Evolutionary conservation across 2,888 invertebrate genomes (phyloP), one percentile per base, ranked within the genome.

Genomic region (Himalopsyche kuldschensis): DNA sequence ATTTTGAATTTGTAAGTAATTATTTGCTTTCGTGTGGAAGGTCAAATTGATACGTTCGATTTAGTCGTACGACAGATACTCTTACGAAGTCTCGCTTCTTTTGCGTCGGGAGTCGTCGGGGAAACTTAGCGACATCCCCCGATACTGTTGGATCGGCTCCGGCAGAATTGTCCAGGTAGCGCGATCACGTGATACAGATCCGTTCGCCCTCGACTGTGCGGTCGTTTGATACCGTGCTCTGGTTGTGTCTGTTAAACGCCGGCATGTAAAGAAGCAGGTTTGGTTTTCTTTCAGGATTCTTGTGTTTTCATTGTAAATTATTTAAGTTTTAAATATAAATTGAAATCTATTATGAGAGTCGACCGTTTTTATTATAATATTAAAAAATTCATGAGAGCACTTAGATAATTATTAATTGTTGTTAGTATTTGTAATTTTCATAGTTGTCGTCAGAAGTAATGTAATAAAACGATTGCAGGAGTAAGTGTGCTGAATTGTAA

Each of bases 391-490:
- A 41, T 35, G 35, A 32, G 76, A 76, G 76, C 76, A 76, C 76
- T 41, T 76, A 76, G 76, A 76, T 76, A 76, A 76, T 32, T 76
- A 41, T 76, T 76, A 41, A 69, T 69, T 69, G 69, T 69, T 69
- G 69, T 69, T 69, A 69, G 69, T 69, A 69, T 69, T 76, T 76
- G 76, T 76, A 76, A 76, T 76, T 76, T 76, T 76, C 76, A 76
- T 76, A 32, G 76, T 76, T 76, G 76, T 76, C 41, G 76, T 76
- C 76, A 17, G 76, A 76, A 76, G 76, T 76, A 76, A 35, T 76
- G 35, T 76, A 76, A 32, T 76, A 32, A 76, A 76, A 76, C 24
- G 41, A 20, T 76, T 31, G 76, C 32, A 76, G 32, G 76, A 76
- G 27, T 69, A 69, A 69, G 69, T 69, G 69, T 69, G 69, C 69